These are phyloP conservation scores for Lypha dubia DNA, from an alignment of 2,888 invertebrate genomes.

Conservation along the genomic window DNA sequence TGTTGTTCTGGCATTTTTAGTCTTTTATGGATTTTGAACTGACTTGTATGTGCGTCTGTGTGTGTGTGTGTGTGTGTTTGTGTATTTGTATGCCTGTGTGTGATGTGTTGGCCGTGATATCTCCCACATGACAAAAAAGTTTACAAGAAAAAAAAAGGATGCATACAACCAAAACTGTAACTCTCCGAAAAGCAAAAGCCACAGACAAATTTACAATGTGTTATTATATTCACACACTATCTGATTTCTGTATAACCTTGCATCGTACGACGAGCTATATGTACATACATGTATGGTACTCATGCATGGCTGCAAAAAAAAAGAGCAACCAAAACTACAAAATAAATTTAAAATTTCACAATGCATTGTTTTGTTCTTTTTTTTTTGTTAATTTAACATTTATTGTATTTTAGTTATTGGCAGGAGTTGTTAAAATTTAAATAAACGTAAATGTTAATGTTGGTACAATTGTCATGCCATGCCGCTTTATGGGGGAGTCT, in stretches of 20 bases:
- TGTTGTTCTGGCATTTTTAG: constrained; percentile 2
- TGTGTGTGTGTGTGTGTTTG: no score
- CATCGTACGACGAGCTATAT: no score
- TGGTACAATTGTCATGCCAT: neutral
- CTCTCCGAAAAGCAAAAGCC: constrained; percentile 24
- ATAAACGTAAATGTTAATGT: neutral
- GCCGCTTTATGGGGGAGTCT: neutral
- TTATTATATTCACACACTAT: neutral
- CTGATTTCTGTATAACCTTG: constrained; percentile 22
- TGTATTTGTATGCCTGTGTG: no score
- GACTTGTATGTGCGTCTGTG: no score
- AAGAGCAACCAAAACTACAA: neutral
- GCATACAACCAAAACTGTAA: constrained; percentile 5
- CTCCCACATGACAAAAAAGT: constrained; percentile 46
- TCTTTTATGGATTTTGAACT: no score
- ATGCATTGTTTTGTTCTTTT: constrained; percentile 32
- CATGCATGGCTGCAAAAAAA: neutral
- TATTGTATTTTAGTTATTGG: constrained; percentile 44
- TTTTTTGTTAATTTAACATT: constrained; percentile 46
- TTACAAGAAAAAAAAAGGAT: neutral
- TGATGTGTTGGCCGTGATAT: constrained; percentile 56
- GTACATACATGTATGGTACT: no score
- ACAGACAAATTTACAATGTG: constrained; percentile 31
- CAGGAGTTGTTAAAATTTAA: neutral
- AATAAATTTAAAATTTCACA: neutral